Conservation (phyloP, 2,113 vertebrate genomes). For the Oncorhynchus clarkii region DNA sequence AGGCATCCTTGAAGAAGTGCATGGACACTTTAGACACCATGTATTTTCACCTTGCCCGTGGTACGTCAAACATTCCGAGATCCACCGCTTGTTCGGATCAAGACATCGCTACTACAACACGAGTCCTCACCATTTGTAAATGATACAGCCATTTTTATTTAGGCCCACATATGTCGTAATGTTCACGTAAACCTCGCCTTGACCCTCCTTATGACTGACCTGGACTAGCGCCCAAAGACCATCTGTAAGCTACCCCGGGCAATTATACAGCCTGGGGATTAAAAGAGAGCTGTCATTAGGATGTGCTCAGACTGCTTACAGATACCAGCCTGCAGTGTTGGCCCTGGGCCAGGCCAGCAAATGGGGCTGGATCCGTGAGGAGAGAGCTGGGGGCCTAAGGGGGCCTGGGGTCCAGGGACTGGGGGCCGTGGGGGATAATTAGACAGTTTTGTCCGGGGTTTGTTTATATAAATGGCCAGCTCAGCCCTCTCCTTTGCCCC, state of each 20-base stretch:
- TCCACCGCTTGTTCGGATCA: too few species aligned
- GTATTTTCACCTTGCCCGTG: not conserved
- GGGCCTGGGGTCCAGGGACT: slow-evolving; percentile 76
- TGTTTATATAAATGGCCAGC: slow-evolving; percentile 97
- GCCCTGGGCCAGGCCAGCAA: slow-evolving; percentile 80
- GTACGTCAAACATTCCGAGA: not conserved
- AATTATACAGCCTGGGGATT: slow-evolving; percentile 80
- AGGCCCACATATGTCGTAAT: slow-evolving; percentile 51
- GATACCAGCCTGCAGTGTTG: slow-evolving; percentile 83
- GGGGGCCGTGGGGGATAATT: slow-evolving; percentile 83
- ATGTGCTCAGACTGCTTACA: slow-evolving; percentile 83
- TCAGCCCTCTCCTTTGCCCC: slow-evolving; percentile 79
- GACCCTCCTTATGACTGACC: slow-evolving; percentile 70
- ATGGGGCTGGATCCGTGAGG: slow-evolving; percentile 68
- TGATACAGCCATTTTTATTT: slow-evolving; percentile 36
- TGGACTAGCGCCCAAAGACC: slow-evolving; percentile 81
- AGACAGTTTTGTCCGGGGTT: slow-evolving; percentile 86
- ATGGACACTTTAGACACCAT: not conserved
- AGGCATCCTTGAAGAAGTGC: too few species aligned
- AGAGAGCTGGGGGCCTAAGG: slow-evolving; percentile 26
- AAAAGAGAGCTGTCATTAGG: slow-evolving; percentile 85
- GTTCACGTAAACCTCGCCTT: slow-evolving; percentile 64
- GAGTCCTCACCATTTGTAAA: slow-evolving; percentile 23
- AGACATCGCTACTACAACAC: too few species aligned
- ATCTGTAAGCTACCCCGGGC: slow-evolving; percentile 79